Base-by-base conservation (phyloP, 2,888 invertebrate species). In the Eristalinus sepulchralis region DNA sequence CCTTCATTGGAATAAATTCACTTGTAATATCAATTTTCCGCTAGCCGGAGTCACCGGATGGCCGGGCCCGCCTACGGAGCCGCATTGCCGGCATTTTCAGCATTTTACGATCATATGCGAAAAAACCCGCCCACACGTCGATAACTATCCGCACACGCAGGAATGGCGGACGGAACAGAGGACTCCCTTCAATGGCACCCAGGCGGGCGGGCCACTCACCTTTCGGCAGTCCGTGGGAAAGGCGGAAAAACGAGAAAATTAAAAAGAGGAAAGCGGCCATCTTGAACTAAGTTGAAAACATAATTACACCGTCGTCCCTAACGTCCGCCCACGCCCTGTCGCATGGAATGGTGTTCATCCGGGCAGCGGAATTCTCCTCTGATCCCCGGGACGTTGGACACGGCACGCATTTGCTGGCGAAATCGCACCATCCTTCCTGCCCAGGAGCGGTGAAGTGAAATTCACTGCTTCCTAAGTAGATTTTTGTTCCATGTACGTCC, bases 381-480 rank as follows among this genome's bases (percentile, higher is more conserved):
- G 10, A 2, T 10, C 36, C 27, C 27, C 27, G 5, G 27, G 27
- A 27, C 27, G 27, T 27, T 27, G 34, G 39, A 39, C 71, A 71
- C 60, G 53, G 47, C 62, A 33, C n/a, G 70, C 63, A 63, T 39
- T 22, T 31, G 55, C 27, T 27, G 5, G 17, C 17, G 27, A 11
- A 57, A 3, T 11, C n/a, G 2, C 34, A 10, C 33, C 67, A 68
- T 68, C 39, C 17, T 47, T 63, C 22, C 59, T 60, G 59, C 39
- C 47, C 71, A 53, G 55, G 53, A 67, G 20, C 53, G 31, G 17
- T 11, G 39, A 68, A 67, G 31, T 57, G 62, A 57, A 68, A 55
- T 73, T 80, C 73, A 80, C 62, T 75, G 60, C 73, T 80, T 80
- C 80, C 80, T 80, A 59, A 80, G 80, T 67, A 55, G 73, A 80